Evolutionary conservation across 2,797 vertebrate species (phyloP).

Genomic region (Alectoris magna): DNA sequence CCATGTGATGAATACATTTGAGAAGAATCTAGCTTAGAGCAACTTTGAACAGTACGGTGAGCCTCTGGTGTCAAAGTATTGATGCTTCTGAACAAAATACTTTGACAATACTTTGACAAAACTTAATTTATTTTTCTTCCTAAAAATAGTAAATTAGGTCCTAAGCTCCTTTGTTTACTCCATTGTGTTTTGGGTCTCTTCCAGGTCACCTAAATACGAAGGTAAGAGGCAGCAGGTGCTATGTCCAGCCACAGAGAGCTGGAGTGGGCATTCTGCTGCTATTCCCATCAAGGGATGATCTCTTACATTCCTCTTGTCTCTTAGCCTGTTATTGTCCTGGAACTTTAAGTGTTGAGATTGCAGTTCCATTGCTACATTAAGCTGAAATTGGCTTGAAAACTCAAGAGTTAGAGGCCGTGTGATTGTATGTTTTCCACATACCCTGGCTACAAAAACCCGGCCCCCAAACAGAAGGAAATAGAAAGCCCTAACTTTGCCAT

Average conservation of each 20-base stretch:
- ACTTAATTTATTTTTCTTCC: background rate
- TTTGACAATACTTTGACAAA: background rate
- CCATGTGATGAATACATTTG: background rate
- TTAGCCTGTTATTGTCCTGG: background rate
- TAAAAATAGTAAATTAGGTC: background rate
- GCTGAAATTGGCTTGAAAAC: background rate
- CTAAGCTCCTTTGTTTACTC: background rate
- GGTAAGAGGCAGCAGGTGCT: background rate
- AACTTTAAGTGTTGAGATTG: background rate
- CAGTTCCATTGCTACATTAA: background rate
- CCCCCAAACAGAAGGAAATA: background rate
- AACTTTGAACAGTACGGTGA: background rate
- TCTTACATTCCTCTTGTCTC: background rate
- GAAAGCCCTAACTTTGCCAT: background rate
- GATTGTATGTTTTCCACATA: background rate
- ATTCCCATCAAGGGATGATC: background rate
- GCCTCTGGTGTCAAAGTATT: background rate
- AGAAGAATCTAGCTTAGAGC: background rate
- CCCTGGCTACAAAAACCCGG: background rate
- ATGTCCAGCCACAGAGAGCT: background rate
- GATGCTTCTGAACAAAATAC: too few species aligned
- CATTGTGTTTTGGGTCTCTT: background rate
- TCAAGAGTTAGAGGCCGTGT: background rate
- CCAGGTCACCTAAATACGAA: background rate
- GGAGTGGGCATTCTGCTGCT: background rate